Conservation (phyloP, 2,888 invertebrate species). For the Homarus gammarus region DNA sequence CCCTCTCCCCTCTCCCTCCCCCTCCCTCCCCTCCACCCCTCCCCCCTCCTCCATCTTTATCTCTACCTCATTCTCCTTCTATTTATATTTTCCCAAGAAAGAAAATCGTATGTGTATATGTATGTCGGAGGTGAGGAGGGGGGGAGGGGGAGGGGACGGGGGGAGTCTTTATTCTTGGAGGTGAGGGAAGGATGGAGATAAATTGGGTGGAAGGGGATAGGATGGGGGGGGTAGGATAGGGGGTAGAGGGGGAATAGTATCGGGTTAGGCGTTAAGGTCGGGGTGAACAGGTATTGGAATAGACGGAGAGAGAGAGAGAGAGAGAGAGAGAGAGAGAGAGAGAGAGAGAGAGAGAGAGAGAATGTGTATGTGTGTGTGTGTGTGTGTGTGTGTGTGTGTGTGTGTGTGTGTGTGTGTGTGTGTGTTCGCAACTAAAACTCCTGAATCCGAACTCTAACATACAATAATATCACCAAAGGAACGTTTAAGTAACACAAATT, state of each 20-base stretch:
- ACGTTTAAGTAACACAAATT: too few species aligned
- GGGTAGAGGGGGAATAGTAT: too few species aligned
- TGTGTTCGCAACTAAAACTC: too few species aligned
- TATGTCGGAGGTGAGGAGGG: neutral
- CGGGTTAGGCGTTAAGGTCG: too few species aligned
- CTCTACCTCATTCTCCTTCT: neutral
- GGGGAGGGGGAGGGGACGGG: neutral
- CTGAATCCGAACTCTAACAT: too few species aligned
- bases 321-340: slow-evolving; percentile 23
- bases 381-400: too few species aligned
- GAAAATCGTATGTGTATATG: neutral
- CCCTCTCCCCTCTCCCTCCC: neutral
- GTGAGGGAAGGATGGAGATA: neutral
- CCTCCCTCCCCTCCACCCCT: neutral
- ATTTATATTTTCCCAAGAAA: neutral
- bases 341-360: slow-evolving; percentile 14
- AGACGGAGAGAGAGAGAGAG: neutral
- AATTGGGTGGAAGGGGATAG: too few species aligned
- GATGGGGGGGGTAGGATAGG: neutral
- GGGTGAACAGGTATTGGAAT: neutral
- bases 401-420: too few species aligned
- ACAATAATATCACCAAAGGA: too few species aligned
- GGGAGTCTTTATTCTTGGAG: too few species aligned
- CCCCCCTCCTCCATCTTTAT: neutral
- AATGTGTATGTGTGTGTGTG: too few species aligned